Percentiles rank a stretch among this genome's conserved stretches.
These are phyloP conservation scores for Phytoseiulus persimilis DNA, from an alignment of 2,888 invertebrate genomes.

Conservation along the genomic window DNA sequence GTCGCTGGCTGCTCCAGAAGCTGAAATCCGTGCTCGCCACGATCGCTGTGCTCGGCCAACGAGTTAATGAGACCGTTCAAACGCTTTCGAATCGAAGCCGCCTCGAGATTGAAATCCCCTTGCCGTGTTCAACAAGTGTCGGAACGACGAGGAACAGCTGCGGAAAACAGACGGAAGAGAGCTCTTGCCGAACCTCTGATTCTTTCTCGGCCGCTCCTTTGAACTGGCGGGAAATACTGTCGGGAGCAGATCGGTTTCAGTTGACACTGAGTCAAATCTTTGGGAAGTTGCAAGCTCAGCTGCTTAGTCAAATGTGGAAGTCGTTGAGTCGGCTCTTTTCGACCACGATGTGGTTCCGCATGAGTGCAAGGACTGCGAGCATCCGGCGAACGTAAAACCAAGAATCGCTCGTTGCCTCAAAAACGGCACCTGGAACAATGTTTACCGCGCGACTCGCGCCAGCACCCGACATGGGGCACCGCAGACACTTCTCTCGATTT, in stretches of 20 bases:
- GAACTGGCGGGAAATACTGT: too few relatives aligned
- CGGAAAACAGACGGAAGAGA: too few relatives aligned
- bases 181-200: too few relatives aligned
- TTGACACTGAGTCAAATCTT: not conserved
- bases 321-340: not conserved
- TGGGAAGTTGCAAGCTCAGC: not conserved
- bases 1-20: not conserved
- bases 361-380: not conserved
- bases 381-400: not conserved
- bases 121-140: too few relatives aligned
- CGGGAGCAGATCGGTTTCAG: too few relatives aligned
- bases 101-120: too few relatives aligned
- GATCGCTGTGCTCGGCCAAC: not conserved
- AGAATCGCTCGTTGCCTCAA: not conserved
- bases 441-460: not conserved
- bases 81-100: not conserved
- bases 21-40: not conserved
- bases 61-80: not conserved
- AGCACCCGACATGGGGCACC: not conserved
- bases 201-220: too few relatives aligned
- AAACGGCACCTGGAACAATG: not conserved
- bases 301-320: not conserved
- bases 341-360: not conserved
- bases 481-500: too few relatives aligned
- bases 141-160: too few relatives aligned